Conservation (phyloP, 2,113 vertebrate genomes). For the Cephalopterus ornatus region DNA sequence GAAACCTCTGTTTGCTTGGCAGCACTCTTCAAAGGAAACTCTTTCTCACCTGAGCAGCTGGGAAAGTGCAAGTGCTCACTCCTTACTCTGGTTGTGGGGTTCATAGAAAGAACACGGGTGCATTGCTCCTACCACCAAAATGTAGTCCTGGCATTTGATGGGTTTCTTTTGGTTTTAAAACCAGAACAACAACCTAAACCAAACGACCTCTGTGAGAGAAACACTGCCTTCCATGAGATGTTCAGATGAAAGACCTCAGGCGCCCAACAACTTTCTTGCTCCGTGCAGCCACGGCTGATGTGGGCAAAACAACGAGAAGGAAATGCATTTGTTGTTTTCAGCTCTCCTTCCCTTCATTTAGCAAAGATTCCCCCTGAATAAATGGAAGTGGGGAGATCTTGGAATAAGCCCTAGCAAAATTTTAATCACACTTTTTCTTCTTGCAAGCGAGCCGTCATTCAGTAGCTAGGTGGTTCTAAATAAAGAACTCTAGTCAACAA, state of each 20-base stretch:
- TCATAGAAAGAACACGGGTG: not conserved
- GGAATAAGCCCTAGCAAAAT: constrained; percentile 68
- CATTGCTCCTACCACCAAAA: not conserved
- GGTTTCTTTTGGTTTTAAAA: not conserved
- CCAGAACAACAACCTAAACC: not conserved
- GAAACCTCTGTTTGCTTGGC: not conserved
- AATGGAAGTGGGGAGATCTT: constrained; percentile 55
- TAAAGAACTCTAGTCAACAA: constrained; percentile 99
- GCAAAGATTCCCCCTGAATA: constrained; percentile 36
- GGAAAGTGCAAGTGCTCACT: not conserved
- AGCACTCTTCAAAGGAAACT: not conserved
- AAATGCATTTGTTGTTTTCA: constrained; percentile 3
- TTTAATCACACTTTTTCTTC: constrained; percentile 73
- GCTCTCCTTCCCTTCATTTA: not conserved
- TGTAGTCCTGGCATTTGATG: not conserved
- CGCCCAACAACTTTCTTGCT: not conserved
- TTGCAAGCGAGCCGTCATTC: constrained; percentile 72
- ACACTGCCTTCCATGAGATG: not conserved
- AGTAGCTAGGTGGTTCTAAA: constrained; percentile 97
- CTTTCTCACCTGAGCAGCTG: not conserved
- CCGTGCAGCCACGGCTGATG: not conserved
- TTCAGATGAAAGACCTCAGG: not conserved
- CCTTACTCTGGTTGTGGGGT: not conserved
- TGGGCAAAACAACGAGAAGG: not conserved
- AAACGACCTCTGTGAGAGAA: not conserved